Percentiles rank a stretch among this genome's conserved stretches.
phyloP scores from a whole-genome alignment of 1,140 invertebrate species.

The Coenobita brevimanus region DNA sequence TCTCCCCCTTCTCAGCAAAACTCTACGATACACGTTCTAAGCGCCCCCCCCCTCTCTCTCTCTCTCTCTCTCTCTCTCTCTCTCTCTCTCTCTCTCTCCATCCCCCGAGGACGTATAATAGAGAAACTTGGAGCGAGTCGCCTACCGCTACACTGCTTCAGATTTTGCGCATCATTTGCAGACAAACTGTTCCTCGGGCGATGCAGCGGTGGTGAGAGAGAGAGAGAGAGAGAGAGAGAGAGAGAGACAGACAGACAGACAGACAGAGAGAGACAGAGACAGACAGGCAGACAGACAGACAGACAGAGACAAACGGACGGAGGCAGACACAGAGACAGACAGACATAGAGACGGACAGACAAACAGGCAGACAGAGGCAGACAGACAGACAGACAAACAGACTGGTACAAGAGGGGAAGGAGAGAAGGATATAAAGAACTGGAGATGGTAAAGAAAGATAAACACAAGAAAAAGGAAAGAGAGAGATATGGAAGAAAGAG shows the following conservation, averaged over 20 bases:
- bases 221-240: background rate
- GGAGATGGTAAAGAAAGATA: background rate
- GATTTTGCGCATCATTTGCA: conserved; percentile 18
- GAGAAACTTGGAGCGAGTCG: conserved; percentile 14
- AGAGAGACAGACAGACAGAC: background rate
- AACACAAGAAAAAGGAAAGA: background rate
- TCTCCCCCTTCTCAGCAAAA: too few species aligned
- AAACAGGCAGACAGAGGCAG: too few species aligned
- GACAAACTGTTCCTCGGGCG: background rate
- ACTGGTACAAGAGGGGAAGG: too few species aligned
- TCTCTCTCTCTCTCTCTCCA: too few species aligned
- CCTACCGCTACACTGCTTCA: background rate
- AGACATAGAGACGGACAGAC: too few species aligned
- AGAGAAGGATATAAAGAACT: too few species aligned
- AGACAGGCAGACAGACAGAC: background rate
- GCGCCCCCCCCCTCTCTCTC: too few species aligned
- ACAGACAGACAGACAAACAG: too few species aligned
- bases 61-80: too few species aligned
- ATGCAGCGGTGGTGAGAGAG: background rate
- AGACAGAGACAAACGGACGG: background rate
- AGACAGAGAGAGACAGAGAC: background rate
- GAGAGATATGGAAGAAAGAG: background rate
- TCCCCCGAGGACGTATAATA: background rate
- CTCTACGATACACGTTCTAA: too few species aligned
- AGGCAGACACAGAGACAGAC: too few species aligned